A percentile compares a stretch with the other conserved stretches of the same genome.
Conservation (phyloP, 1,140 invertebrate genomes). For the Drosophila yakuba region DNA sequence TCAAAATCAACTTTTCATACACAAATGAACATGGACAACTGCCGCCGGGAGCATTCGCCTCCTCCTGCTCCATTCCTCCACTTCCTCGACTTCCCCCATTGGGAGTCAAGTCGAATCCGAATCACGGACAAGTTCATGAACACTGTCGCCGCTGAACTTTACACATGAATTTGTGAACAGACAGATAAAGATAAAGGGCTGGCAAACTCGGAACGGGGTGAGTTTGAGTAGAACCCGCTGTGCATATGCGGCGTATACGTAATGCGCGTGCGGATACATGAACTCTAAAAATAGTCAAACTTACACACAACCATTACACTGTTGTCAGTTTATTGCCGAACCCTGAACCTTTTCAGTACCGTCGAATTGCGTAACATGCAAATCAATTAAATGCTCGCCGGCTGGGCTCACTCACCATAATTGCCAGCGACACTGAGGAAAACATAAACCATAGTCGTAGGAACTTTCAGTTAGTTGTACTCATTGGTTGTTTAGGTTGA, state of each 20-base stretch:
- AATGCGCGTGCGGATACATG: slow-evolving; percentile 50
- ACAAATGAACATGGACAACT: slow-evolving; percentile 56
- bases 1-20: slow-evolving; percentile 36
- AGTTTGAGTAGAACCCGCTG: not conserved
- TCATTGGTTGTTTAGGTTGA: slow-evolving; percentile 1
- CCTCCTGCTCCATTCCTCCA: too few relatives aligned
- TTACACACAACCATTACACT: slow-evolving; percentile 22
- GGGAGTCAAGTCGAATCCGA: slow-evolving; percentile 32
- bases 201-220: slow-evolving; percentile 1
- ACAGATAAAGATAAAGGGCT: slow-evolving; percentile 26
- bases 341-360: slow-evolving; percentile 18
- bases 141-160: slow-evolving; percentile 45
- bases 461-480: slow-evolving; percentile 14
- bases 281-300: slow-evolving; percentile 42
- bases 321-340: slow-evolving; percentile 40
- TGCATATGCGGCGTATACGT: slow-evolving; percentile 58
- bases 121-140: slow-evolving; percentile 65
- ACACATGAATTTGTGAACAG: slow-evolving; percentile 16
- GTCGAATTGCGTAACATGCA: slow-evolving; percentile 67
- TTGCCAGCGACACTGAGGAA: slow-evolving; percentile 77
- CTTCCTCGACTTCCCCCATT: not conserved
- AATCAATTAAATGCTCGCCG: slow-evolving; percentile 50
- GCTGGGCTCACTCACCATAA: slow-evolving; percentile 70
- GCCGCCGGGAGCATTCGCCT: slow-evolving; percentile 12
- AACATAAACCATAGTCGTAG: slow-evolving; percentile 76